Evolutionary conservation across 2,888 invertebrate genomes (phyloP).

Genomic region (Cerastoderma edule): DNA sequence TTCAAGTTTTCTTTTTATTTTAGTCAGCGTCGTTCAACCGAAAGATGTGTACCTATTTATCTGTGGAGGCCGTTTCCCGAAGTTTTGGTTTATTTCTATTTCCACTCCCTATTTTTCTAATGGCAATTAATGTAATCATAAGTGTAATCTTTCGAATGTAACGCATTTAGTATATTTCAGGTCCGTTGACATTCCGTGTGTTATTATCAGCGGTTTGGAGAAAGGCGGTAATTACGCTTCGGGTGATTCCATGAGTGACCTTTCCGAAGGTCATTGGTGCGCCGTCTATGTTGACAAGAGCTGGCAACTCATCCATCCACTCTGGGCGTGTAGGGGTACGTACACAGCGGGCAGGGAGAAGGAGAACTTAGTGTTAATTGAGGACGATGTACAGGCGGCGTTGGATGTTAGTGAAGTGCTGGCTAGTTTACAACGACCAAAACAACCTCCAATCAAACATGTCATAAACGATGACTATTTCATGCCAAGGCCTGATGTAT

Average conservation of each 20-base stretch:
- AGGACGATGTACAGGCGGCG: constrained; percentile 18
- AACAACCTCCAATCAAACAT: constrained; percentile 2
- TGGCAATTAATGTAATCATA: no score
- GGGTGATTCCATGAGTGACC: constrained; percentile 15
- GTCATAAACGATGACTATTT: constrained; percentile 46
- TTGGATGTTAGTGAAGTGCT: neutral
- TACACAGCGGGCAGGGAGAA: constrained; percentile 4
- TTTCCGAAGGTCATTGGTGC: constrained; percentile 12
- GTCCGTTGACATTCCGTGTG: constrained; percentile 31
- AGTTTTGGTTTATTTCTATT: no score
- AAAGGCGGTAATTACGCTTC: constrained; percentile 32
- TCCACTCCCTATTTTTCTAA: no score
- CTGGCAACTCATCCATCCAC: constrained; percentile 74
- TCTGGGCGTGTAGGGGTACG: constrained; percentile 34
- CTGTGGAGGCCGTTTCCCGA: no score
- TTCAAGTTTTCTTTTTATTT: no score
- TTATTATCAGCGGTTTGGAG: constrained; percentile 26
- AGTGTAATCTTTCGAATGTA: no score
- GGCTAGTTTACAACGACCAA: constrained; percentile 4
- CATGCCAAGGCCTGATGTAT: constrained; percentile 54
- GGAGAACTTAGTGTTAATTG: neutral
- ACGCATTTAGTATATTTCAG: no score
- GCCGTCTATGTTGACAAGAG: constrained; percentile 22
- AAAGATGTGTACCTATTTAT: no score
- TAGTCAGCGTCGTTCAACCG: no score